Evolutionary conservation across 2,888 invertebrate genomes (phyloP), one percentile per base, ranked within the genome.

Genomic region (Tetrapedia diversipes): DNA sequence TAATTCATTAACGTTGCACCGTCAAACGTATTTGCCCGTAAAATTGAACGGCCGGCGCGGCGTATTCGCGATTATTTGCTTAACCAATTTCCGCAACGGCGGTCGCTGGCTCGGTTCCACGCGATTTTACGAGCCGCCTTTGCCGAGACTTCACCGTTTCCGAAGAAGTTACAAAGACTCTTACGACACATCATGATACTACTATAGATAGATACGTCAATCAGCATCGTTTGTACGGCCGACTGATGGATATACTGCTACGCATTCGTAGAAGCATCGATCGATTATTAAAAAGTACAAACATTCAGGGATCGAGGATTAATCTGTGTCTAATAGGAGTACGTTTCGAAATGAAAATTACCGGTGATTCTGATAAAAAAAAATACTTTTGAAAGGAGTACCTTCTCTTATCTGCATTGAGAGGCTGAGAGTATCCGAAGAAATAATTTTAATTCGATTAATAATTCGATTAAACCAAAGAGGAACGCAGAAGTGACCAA

Each of bases 11-110:
- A 83, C 82, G 83, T 81, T 84, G 77, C 84, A 77, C 81, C 81
- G 83, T 82, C 82, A 80, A 84, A 86, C 84, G 88, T 89, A 89
- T 89, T 88, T 88, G 86, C 85, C 82, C 86, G 87, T 89, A 88
- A 90, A 89, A 90, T 90, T 89, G 84, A 73, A 78, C 80, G 72
- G 73, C 67, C 81, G 77, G 66, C 79, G 70, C 81, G 77, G 66
- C 79, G 70, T 82, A 78, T 72, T 79, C 80, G 73, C 81, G 86
- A 89, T 89, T 89, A 90, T 89, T 89, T 88, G 86, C 87, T 85
- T 83, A 85, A 86, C 86, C 87, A 88, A 89, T 90, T 88, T 87
- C 84, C 83, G 77, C n/a, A 66, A 34, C 66, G 72, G 69, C 63
- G 70, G 73, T 66, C 65, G 65, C 11, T 56, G 61, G 22, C 60